Evolutionary conservation across 2,888 invertebrate species (phyloP).

Genomic region (Amblyjoppa fuscipennis): DNA sequence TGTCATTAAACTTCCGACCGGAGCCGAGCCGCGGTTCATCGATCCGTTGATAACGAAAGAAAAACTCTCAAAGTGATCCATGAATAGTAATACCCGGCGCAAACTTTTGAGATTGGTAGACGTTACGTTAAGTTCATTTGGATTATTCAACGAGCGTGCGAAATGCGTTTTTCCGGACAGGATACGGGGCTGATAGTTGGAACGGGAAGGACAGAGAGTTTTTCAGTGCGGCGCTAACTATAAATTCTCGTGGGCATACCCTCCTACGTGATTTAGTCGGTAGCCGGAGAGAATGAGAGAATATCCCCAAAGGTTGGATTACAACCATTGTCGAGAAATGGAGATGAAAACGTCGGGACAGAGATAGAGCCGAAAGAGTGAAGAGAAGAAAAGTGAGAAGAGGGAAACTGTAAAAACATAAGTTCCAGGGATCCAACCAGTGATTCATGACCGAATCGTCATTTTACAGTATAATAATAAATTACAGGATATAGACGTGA

Average conservation of each 20-base stretch:
- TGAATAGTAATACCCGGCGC: conserved; percentile 47
- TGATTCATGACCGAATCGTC: conserved; percentile 74
- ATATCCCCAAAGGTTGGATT: conserved; percentile 60
- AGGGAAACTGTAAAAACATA: conserved; percentile 54
- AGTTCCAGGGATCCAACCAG: conserved; percentile 43
- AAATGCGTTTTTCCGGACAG: conserved; percentile 68
- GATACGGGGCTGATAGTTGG: conserved; percentile 35
- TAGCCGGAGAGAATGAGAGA: conserved; percentile 55
- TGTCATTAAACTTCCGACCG: background rate
- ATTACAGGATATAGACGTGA: too few species aligned
- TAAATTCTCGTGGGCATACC: conserved; percentile 74
- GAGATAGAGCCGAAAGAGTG: conserved; percentile 42
- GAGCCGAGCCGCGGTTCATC: conserved; percentile 17
- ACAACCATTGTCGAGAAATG: conserved; percentile 56
- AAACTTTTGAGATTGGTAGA: conserved; percentile 48
- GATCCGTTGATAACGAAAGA: background rate
- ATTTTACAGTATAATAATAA: conserved; percentile 68
- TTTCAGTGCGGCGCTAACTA: conserved; percentile 70
- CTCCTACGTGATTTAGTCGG: conserved; percentile 76
- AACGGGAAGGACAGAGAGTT: conserved; percentile 28
- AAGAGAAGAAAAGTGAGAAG: conserved; percentile 51
- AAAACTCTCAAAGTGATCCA: conserved; percentile 19
- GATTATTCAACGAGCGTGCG: conserved; percentile 73
- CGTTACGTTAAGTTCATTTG: conserved; percentile 28
- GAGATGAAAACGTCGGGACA: conserved; percentile 52